Conservation (phyloP, 1,140 invertebrate genomes). For the Aphelinus atriplicis region DNA sequence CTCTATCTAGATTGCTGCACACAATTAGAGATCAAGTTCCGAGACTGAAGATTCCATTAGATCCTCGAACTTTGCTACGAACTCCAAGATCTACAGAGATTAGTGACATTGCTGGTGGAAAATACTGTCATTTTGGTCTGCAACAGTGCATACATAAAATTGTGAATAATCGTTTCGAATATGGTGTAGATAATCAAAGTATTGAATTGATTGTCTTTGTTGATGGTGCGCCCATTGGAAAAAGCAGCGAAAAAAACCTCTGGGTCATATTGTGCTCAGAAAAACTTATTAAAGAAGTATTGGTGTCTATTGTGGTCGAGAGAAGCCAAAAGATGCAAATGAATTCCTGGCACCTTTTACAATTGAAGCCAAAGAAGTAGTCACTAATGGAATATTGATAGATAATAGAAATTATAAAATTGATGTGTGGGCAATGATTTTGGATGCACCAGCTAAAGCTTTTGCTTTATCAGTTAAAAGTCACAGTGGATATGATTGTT, state of each 20-base stretch:
- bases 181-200: neutral
- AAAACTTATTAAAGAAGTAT: slow-evolving; percentile 33
- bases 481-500: slow-evolving; percentile 54
- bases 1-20: neutral
- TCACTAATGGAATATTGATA: slow-evolving; percentile 30
- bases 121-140: slow-evolving; percentile 2
- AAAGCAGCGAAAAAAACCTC: slow-evolving; percentile 24
- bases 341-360: slow-evolving; percentile 42
- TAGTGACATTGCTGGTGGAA: neutral
- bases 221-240: slow-evolving; percentile 43
- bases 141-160: neutral
- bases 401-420: slow-evolving; percentile 34
- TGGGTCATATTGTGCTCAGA: slow-evolving; percentile 48
- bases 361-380: slow-evolving; percentile 39
- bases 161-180: neutral
- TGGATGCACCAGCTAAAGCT: slow-evolving; percentile 58
- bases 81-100: neutral
- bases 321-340: slow-evolving; percentile 37
- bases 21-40: no score
- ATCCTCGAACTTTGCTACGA: neutral
- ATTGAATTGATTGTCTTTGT: slow-evolving; percentile 35
- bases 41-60: neutral
- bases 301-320: slow-evolving; percentile 31
- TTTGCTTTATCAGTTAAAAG: slow-evolving; percentile 54
- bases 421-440: slow-evolving; percentile 42